These are phyloP conservation scores for Eupeodes latifasciatus DNA, from an alignment of 2,888 invertebrate genomes.

Conservation along the genomic window DNA sequence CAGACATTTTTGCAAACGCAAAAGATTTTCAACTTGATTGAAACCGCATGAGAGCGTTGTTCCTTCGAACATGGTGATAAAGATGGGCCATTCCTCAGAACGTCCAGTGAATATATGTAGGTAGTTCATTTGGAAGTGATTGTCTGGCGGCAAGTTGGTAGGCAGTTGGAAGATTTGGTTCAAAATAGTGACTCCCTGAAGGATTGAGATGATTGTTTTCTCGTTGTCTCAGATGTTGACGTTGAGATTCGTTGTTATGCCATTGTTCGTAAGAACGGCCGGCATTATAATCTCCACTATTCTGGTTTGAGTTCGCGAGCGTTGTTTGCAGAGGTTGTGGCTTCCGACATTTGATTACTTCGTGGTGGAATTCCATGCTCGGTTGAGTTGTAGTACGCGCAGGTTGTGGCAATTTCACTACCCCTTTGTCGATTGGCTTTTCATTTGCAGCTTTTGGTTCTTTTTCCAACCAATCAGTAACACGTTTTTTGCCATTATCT, in stretches of 20 bases:
- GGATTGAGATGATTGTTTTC: neutral
- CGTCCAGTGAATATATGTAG: neutral
- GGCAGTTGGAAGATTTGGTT: constrained; percentile 4
- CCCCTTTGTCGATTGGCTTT: neutral
- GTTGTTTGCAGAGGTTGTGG: neutral
- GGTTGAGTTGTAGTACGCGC: neutral
- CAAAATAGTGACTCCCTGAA: constrained; percentile 5
- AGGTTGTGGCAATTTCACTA: neutral
- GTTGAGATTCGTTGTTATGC: neutral
- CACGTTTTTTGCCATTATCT: neutral
- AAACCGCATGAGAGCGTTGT: too few relatives aligned
- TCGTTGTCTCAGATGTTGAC: neutral
- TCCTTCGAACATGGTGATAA: neutral
- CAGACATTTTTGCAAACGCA: neutral
- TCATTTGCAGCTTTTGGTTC: constrained; percentile 1
- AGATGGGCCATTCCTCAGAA: neutral
- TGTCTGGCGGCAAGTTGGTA: constrained; percentile 8
- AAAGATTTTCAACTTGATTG: neutral
- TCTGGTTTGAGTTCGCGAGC: too few relatives aligned
- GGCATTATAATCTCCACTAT: too few relatives aligned
- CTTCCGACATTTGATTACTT: neutral
- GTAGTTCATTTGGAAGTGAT: neutral
- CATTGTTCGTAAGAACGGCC: too few relatives aligned
- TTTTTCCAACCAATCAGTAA: constrained; percentile 4
- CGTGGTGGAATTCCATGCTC: neutral